Evolutionary conservation across 2,888 invertebrate genomes (phyloP), one percentile per base, ranked within the genome.

Genomic region (Temnothorax unifasciatus): DNA sequence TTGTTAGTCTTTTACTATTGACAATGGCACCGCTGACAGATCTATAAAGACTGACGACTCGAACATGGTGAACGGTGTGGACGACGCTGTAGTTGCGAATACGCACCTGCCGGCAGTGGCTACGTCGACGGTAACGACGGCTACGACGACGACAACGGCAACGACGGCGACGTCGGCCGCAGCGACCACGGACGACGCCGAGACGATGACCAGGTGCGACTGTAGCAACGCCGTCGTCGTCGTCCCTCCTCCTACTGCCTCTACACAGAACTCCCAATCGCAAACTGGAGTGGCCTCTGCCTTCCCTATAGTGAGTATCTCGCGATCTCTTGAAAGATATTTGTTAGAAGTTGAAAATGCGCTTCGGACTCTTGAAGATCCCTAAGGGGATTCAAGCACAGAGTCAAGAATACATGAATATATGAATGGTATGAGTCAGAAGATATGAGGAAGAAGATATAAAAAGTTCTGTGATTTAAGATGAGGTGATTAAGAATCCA

Each of bases 21-120:
- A 94, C 44, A 93, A 94, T 94, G 95, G 34, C 93, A 96, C 96
- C 95, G 96, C 96, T 93, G 96, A 97, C 95, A 97, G 97, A 95
- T 96, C 97, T 94, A 96, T 96, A 93, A 97, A 97, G 96, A 97
- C 97, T 95, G 97, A 96, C 94, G 95, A 95, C 94, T 93, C 93
- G 87, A 95, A 93, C 91, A 92, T 94, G 94, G 92, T 93, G 93
- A 92, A 93, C 85, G 93, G 92, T 90, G 91, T 92, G 93, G 93
- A 94, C 87, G 94, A 94, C 91, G 94, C 94, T 91, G 92, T 93
- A 91, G 93, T 93, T 92, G 92, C 94, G 92, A 95, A 94, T 92
- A 91, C 95, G 92, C 93, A 94, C 85, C 90, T 91, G 69, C 79
- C 47, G 59, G 69, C 69, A 38, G 18, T 59, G 59, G 77, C 54